Conservation (phyloP, 2,888 invertebrate genomes). For the Acrobasis repandana region DNA sequence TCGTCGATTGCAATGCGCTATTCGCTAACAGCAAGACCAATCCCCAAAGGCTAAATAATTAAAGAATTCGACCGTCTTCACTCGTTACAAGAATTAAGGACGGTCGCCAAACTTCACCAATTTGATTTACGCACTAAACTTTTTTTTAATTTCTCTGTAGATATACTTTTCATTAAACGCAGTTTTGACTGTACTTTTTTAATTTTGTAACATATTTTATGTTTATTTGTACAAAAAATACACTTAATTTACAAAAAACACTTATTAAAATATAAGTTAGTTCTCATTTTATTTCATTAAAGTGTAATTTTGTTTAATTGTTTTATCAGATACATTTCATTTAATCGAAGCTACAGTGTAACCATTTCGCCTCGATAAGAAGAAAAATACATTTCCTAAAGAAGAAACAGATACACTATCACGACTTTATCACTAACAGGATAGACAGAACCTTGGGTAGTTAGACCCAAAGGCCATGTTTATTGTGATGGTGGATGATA, state of each 20-base stretch:
- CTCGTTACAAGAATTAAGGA: constrained; percentile 76
- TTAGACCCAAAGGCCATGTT: no score
- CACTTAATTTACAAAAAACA: no score
- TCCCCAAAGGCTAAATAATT: constrained; percentile 74
- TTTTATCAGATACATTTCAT: no score
- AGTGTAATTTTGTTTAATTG: no score
- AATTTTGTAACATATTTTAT: background rate
- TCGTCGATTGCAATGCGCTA: background rate
- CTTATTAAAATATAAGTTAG: background rate
- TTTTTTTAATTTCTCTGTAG: constrained; percentile 43
- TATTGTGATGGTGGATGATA: no score
- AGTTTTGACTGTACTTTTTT: constrained; percentile 3
- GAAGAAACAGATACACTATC: no score
- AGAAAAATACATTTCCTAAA: no score
- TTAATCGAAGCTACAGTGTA: no score
- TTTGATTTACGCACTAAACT: constrained; percentile 66
- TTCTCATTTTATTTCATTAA: no score
- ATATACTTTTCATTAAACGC: constrained; percentile 40
- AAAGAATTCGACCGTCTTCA: constrained; percentile 79
- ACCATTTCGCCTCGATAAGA: no score
- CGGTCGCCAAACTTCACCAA: constrained; percentile 68
- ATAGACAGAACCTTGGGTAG: no score
- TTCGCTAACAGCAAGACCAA: background rate
- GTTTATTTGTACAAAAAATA: background rate
- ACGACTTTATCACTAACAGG: no score